Evolutionary conservation across 2,888 invertebrate species (phyloP), one percentile per base, ranked within the genome.

Genomic region (Tipula helvola): DNA sequence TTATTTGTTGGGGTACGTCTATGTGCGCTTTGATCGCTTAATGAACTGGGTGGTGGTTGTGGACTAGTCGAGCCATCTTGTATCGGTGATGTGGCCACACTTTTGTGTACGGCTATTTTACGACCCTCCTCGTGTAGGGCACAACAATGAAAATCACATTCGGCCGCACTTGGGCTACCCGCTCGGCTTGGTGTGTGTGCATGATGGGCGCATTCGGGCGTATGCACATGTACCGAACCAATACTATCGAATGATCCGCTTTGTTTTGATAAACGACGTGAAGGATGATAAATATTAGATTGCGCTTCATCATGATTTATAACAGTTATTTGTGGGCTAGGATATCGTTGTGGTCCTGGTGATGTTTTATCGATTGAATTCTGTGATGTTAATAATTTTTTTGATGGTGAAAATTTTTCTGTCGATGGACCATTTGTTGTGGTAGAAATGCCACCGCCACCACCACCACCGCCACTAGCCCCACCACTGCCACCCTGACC

Each of bases 111-210:
- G 88, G 97, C 97, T 90, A 97, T 97, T 90, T 96, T 95, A 88
- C 97, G 94, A 8, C 97, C 97, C 91, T 97, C 97, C 92, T 97
- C 97, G 93, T 98, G 98, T 89, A 98, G 93, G 88, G 97, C 96
- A 93, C 97, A 97, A 92, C 98, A 98, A 92, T 98, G 98, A 92
- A 98, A 98, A 93, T 98, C 98, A 93, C 98, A 98, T 92, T 97
- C 97, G 90, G 94, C 93, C 90, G 94, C 92, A 91, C 92, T 92
- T 89, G 93, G 95, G 89, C 94, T 93, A 87, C 95, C 95, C 88
- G 94, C 93, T 84, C 95, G 93, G 88, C 93, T 93, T 90, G 95
- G 94, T 91, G 94, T 95, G 91, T 95, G 96, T 89, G 93, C 93
- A 91, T 93, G 93, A 90, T 93, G 93, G 87, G 95, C 94, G 91